Conservation (phyloP, 2,888 invertebrate genomes). For the Plebejus anna region DNA sequence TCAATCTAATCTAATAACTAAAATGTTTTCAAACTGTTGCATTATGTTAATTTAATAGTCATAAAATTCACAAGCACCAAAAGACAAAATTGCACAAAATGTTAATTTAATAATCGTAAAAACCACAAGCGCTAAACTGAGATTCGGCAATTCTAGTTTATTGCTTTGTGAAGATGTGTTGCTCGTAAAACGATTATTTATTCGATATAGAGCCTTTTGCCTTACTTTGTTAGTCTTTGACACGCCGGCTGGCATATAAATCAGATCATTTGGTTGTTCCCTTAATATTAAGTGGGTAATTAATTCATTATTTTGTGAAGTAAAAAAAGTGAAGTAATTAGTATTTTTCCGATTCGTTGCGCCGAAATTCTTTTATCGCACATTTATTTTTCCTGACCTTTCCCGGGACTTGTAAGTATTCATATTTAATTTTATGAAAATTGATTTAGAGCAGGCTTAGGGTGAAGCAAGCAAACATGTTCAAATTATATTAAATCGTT, state of each 20-base stretch:
- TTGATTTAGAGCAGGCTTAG: too few relatives aligned
- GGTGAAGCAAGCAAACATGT: too few relatives aligned
- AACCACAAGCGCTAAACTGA: neutral
- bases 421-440: too few relatives aligned
- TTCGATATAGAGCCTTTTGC: conserved; percentile 10
- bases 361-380: too few relatives aligned
- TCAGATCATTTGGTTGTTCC: neutral
- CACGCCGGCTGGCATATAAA: neutral
- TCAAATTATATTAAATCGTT: too few relatives aligned
- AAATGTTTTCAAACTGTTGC: neutral
- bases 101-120: conserved; percentile 22
- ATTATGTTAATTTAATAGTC: neutral
- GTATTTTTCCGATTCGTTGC: too few relatives aligned
- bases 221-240: conserved; percentile 4
- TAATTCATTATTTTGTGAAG: too few relatives aligned
- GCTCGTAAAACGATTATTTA: neutral
- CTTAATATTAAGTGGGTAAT: neutral
- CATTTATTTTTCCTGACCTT: too few relatives aligned
- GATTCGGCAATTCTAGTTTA: neutral
- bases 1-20: neutral
- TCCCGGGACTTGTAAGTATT: too few relatives aligned
- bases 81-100: neutral
- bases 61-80: neutral
- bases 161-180: neutral
- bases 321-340: too few relatives aligned